A percentile compares a stretch with the other conserved stretches of the same genome.
phyloP scores from a whole-genome alignment of 2,113 vertebrate species.

The Otus sunia region DNA sequence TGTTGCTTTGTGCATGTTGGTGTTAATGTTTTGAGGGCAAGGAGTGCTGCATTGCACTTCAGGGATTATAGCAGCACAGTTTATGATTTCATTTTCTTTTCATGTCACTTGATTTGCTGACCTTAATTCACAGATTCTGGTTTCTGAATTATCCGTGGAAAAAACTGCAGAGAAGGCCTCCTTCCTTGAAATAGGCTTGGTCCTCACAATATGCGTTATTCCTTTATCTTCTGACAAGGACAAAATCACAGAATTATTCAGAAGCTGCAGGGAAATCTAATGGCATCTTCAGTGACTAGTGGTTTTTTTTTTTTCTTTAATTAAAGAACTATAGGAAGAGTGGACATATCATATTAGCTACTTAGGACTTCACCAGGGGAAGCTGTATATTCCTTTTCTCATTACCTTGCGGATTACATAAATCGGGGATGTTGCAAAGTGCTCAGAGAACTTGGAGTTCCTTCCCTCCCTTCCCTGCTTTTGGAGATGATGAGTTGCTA shows the following conservation, averaged over 20 bases:
- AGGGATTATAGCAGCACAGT: neutral
- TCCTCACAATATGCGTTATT: neutral
- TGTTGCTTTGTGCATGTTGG: neutral
- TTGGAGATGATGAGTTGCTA: neutral
- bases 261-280: neutral
- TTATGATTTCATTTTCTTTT: neutral
- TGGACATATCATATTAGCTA: neutral
- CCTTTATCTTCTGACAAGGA: neutral
- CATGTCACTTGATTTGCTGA: neutral
- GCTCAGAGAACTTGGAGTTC: neutral
- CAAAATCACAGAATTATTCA: neutral
- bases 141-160: neutral
- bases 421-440: neutral
- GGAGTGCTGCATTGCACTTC: neutral
- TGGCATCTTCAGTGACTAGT: neutral
- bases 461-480: neutral
- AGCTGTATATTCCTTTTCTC: neutral
- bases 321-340: slow-evolving; percentile 17
- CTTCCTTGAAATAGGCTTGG: neutral
- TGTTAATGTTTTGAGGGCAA: neutral
- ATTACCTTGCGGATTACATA: neutral
- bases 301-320: neutral
- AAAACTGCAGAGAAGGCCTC: neutral
- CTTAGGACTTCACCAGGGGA: neutral
- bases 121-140: neutral